Evolutionary conservation across 2,797 vertebrate genomes (phyloP).

Genomic region (Paratrypauchen microcephalus): DNA sequence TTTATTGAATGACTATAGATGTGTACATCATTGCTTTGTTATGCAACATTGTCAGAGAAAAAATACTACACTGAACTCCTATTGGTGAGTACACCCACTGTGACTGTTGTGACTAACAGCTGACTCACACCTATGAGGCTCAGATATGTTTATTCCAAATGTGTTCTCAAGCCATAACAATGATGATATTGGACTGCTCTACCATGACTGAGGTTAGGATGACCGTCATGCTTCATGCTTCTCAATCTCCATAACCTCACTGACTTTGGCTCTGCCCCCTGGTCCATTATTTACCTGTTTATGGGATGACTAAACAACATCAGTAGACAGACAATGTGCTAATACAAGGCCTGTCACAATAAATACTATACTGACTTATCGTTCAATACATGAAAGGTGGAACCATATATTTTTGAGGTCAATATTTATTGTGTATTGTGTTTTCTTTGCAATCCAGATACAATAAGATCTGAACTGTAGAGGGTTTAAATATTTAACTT

Average conservation of each 20-base stretch:
- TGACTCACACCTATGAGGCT: neutral
- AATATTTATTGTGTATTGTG: no score
- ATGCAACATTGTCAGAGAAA: neutral
- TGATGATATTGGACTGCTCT: slow-evolving; percentile 9
- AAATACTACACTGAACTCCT: neutral
- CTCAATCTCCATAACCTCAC: slow-evolving; percentile 8
- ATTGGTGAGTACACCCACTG: no score
- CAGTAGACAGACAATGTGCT: neutral
- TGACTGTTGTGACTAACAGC: slow-evolving; percentile 2
- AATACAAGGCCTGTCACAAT: neutral
- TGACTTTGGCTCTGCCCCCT: neutral
- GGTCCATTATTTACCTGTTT: neutral
- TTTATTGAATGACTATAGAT: neutral
- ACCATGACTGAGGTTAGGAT: slow-evolving; percentile 6
- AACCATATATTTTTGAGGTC: no score
- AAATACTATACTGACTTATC: no score
- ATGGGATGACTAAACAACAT: neutral
- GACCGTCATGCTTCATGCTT: slow-evolving; percentile 13
- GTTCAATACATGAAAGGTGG: no score
- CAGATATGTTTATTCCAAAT: neutral
- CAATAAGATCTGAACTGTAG: no score
- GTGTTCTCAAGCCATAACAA: neutral
- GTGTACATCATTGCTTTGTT: neutral
- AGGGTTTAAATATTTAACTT: no score
- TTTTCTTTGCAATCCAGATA: no score